A percentile compares a stretch with the other conserved stretches of the same genome.
Evolutionary conservation across 2,888 invertebrate species (phyloP).

Genomic region (Mechanitis messenoides): DNA sequence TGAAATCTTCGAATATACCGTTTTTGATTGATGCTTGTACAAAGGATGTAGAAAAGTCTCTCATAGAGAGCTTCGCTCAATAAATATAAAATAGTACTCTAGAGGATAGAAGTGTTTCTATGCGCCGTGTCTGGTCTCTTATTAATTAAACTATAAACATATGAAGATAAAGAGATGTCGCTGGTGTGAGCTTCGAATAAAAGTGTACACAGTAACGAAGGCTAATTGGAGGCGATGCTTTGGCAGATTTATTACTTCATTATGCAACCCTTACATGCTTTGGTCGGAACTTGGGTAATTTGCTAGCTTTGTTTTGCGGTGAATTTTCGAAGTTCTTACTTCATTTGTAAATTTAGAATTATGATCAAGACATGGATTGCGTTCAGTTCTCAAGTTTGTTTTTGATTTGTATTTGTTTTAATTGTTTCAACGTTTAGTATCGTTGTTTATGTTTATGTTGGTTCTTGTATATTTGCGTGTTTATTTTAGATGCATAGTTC

Average conservation of each 20-base stretch:
- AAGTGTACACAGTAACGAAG: conserved; percentile 54
- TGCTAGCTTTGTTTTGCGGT: conserved; percentile 33
- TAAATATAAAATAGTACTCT: no score
- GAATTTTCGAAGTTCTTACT: conserved; percentile 25
- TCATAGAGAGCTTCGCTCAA: no score
- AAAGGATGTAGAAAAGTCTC: no score
- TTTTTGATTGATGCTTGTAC: no score
- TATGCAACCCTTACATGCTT: conserved; percentile 47
- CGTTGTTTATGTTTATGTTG: not conserved
- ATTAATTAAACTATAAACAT: conserved; percentile 7
- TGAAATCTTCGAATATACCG: no score
- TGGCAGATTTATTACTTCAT: conserved; percentile 62
- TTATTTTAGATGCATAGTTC: not conserved
- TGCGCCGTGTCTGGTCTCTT: not conserved
- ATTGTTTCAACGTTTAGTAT: not conserved
- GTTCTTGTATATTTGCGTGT: not conserved
- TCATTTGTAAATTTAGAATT: conserved; percentile 29
- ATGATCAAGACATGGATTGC: conserved; percentile 23
- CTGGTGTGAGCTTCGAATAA: conserved; percentile 42
- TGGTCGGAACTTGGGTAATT: conserved; percentile 33
- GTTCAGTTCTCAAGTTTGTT: conserved; percentile 17
- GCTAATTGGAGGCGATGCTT: conserved; percentile 49
- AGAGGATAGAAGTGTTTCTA: not conserved
- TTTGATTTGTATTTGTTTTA: conserved; percentile 9
- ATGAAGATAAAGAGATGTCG: conserved; percentile 11